Percentiles rank a stretch among this genome's conserved stretches.
These are phyloP conservation scores for Rallus limicola DNA, from an alignment of 2,113 vertebrate species.

Conservation along the genomic window DNA sequence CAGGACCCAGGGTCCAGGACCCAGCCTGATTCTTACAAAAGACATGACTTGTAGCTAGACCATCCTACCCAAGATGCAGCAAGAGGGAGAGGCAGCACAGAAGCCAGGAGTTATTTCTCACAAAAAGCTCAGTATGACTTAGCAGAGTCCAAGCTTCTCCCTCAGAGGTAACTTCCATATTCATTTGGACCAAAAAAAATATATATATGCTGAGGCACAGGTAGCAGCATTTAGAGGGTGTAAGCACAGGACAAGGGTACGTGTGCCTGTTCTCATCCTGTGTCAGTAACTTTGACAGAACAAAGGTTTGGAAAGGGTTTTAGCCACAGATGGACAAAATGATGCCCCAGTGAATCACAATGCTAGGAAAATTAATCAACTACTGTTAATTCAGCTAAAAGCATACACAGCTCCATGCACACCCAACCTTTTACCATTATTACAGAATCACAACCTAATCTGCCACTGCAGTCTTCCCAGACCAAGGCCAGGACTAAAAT, in stretches of 20 bases:
- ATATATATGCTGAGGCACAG: neutral
- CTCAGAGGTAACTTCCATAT: neutral
- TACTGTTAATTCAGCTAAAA: neutral
- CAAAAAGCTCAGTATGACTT: neutral
- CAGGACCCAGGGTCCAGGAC: neutral
- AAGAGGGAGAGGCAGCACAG: neutral
- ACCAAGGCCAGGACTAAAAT: neutral
- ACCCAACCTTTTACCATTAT: neutral
- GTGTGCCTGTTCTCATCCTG: neutral
- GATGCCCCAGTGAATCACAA: neutral
- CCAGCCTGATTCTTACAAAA: neutral
- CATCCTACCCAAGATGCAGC: neutral
- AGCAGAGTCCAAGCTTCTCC: neutral
- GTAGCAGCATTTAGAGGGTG: neutral
- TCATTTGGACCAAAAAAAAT: neutral
- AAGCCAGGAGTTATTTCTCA: neutral
- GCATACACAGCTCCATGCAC: fast-evolving
- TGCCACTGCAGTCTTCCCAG: neutral
- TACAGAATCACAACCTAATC: neutral
- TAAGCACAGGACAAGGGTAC: neutral
- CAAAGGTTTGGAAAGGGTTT: neutral
- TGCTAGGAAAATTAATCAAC: neutral
- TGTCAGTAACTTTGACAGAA: neutral
- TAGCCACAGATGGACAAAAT: neutral
- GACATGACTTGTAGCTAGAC: neutral